These are phyloP conservation scores for Rhinolophus ferrumequinum DNA, from an alignment of 2,113 vertebrate species.

Conservation along the genomic window DNA sequence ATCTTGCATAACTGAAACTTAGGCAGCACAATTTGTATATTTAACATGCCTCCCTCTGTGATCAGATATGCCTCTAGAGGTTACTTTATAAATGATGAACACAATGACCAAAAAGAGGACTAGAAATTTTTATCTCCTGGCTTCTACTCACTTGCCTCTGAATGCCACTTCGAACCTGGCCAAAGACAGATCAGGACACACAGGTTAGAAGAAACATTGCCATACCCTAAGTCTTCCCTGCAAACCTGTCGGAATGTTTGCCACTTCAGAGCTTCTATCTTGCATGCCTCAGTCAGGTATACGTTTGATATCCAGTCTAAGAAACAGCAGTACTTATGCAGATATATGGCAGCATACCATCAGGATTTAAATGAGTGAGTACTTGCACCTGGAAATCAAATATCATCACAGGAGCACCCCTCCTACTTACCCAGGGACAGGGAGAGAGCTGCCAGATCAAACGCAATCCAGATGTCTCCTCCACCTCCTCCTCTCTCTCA, in stretches of 20 bases:
- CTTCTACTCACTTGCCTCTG: background rate
- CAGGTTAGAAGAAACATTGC: background rate
- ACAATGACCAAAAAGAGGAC: background rate
- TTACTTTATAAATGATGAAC: background rate
- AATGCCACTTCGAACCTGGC: background rate
- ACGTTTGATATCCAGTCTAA: background rate
- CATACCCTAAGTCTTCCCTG: background rate
- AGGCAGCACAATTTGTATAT: background rate
- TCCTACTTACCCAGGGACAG: background rate
- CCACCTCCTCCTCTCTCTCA: conserved; percentile 32
- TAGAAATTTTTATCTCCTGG: background rate
- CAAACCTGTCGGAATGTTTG: background rate
- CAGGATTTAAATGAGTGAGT: conserved; percentile 60
- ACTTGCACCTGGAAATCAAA: conserved; percentile 71
- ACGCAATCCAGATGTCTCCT: conserved; percentile 56
- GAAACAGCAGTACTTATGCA: conserved; percentile 58
- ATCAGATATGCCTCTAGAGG: background rate
- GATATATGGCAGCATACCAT: conserved; percentile 39
- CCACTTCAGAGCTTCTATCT: background rate
- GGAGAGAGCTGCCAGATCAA: conserved; percentile 33
- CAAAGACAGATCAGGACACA: background rate
- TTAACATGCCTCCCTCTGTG: background rate
- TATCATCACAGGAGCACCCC: conserved; percentile 16
- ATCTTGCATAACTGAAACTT: background rate
- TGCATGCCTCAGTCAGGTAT: background rate